phyloP scores from a whole-genome alignment of 2,888 invertebrate species.

The Muscina levida region DNA sequence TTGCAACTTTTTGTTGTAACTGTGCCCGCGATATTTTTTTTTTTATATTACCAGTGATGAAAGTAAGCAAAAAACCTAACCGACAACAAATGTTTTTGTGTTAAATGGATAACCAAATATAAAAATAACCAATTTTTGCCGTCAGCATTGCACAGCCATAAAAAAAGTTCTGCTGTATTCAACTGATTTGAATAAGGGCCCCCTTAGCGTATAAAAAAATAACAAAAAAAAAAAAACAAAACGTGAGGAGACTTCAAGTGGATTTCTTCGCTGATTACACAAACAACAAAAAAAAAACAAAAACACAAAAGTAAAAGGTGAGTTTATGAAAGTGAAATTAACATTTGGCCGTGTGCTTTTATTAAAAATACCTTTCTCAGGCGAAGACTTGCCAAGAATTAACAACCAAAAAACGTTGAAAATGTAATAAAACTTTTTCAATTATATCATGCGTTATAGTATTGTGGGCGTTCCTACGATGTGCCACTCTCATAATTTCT shows the following conservation, averaged over 20 bases:
- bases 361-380: slow-evolving; percentile 2
- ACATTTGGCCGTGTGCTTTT: neutral
- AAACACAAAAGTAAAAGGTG: slow-evolving; percentile 33
- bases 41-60: neutral
- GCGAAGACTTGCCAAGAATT: neutral
- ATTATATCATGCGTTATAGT: no score
- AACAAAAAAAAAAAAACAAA: no score
- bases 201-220: neutral
- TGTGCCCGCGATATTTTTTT: slow-evolving; percentile 1
- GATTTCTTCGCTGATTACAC: slow-evolving; percentile 2
- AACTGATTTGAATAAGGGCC: slow-evolving; percentile 3
- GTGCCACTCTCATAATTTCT: no score
- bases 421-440: slow-evolving; percentile 14
- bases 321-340: slow-evolving; percentile 31
- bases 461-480: no score
- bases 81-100: no score
- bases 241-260: slow-evolving; percentile 8
- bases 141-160: slow-evolving; percentile 22
- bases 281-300: no score
- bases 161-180: slow-evolving; percentile 38
- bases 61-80: no score
- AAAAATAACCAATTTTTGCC: slow-evolving; percentile 23
- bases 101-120: neutral
- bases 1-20: no score
- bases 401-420: slow-evolving; percentile 13